These are phyloP conservation scores for Saturnia pavonia DNA, from an alignment of 2,888 invertebrate genomes.

Conservation along the genomic window DNA sequence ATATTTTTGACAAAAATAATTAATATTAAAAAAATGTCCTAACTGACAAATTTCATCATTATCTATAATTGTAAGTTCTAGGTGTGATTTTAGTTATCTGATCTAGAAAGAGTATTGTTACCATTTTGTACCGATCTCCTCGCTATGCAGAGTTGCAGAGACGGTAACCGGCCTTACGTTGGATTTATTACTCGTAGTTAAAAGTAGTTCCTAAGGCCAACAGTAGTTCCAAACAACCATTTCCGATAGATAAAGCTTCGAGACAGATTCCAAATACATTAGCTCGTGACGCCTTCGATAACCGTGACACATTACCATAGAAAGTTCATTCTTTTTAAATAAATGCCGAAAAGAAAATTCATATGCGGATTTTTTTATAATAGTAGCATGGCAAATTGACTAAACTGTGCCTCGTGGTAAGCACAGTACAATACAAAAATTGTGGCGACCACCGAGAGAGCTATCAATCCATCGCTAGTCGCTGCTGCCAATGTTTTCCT, in stretches of 20 bases:
- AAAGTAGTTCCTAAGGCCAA: conserved; percentile 75
- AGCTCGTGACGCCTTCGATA: conserved; percentile 56
- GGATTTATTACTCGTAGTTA: conserved; percentile 80
- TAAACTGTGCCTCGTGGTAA: no score
- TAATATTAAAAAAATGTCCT: not conserved
- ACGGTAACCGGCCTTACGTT: conserved; percentile 61
- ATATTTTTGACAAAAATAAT: not conserved
- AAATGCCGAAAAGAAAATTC: not conserved
- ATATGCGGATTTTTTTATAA: no score
- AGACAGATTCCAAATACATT: conserved; percentile 81
- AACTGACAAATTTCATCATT: not conserved
- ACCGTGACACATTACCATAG: conserved; percentile 27
- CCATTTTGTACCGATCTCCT: conserved; percentile 41
- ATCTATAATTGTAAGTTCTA: not conserved
- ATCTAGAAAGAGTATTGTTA: not conserved
- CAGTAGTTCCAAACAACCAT: conserved; percentile 77
- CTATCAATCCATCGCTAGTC: no score
- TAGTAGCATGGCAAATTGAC: no score
- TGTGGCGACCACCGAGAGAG: no score
- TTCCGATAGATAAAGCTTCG: conserved; percentile 76
- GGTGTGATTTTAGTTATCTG: not conserved
- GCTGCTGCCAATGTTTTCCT: no score
- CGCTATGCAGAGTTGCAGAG: conserved; percentile 67
- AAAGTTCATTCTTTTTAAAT: not conserved
- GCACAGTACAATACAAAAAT: no score